phyloP scores from a whole-genome alignment of 1,140 invertebrate genomes.

The Propsilocerus akamusi region DNA sequence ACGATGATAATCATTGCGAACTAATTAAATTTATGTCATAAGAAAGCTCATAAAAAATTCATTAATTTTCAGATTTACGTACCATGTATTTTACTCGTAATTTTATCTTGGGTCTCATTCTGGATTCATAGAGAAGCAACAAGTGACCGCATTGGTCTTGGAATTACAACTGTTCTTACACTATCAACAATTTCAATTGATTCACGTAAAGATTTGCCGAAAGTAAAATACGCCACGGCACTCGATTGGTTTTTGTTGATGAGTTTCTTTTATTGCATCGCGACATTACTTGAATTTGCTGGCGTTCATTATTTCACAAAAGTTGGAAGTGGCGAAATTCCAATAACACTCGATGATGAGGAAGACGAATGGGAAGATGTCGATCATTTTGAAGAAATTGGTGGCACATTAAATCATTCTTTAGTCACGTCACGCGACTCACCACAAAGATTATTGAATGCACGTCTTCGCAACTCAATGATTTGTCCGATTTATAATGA shows the following conservation, averaged over 20 bases:
- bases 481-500: conserved; percentile 42
- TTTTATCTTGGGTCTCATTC: conserved; percentile 91
- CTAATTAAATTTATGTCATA: conserved; percentile 22
- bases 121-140: conserved; percentile 93
- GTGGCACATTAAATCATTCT: conserved; percentile 16
- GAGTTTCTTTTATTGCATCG: conserved; percentile 87
- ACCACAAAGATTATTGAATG: neutral
- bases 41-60: neutral
- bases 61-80: conserved; percentile 52
- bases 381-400: conserved; percentile 28
- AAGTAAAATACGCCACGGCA: conserved; percentile 81
- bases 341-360: conserved; percentile 27
- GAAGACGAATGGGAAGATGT: conserved; percentile 61
- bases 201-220: conserved; percentile 74
- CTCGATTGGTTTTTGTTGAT: conserved; percentile 85
- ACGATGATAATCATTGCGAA: too few species aligned
- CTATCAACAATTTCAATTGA: conserved; percentile 81
- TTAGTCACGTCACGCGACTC: neutral
- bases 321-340: conserved; percentile 66
- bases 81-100: conserved; percentile 85
- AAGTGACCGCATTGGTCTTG: conserved; percentile 44
- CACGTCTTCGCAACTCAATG: conserved; percentile 28
- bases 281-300: conserved; percentile 80
- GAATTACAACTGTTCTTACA: conserved; percentile 82
- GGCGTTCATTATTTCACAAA: conserved; percentile 53